phyloP scores from a whole-genome alignment of 1,140 invertebrate genomes.

The Caenorhabditis latens region DNA sequence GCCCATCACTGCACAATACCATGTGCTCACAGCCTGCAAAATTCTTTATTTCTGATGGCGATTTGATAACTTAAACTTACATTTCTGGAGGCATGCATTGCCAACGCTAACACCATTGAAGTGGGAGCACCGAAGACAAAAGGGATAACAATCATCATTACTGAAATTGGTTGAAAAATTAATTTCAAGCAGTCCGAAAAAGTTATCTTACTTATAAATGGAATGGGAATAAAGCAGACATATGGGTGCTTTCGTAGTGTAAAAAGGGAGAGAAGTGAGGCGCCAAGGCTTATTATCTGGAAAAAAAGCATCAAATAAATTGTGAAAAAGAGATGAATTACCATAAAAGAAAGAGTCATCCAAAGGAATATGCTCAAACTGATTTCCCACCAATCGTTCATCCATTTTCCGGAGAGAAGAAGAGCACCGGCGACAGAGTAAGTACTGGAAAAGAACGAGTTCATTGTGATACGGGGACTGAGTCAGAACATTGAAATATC shows the following conservation, averaged over 20 bases:
- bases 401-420: conserved; percentile 35
- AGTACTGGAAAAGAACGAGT: neutral
- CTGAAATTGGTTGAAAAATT: neutral
- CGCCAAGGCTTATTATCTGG: conserved; percentile 35
- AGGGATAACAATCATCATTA: conserved; percentile 40
- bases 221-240: conserved; percentile 31
- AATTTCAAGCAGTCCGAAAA: neutral
- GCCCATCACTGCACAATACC: conserved; percentile 37
- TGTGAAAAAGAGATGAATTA: neutral
- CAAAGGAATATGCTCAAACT: conserved; percentile 40
- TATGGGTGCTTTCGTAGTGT: conserved; percentile 44
- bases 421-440: conserved; percentile 33
- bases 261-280: neutral
- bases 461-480: no score
- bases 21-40: conserved; percentile 37
- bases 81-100: conserved; percentile 38
- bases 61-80: neutral
- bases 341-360: conserved; percentile 46
- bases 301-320: neutral
- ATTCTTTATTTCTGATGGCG: neutral
- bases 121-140: conserved; percentile 43
- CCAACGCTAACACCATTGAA: conserved; percentile 17
- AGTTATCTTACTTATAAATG: conserved; percentile 25
- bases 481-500: no score
- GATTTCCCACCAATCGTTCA: conserved; percentile 34